Evolutionary conservation across 2,113 vertebrate species (phyloP).

Genomic region (Lota lota): DNA sequence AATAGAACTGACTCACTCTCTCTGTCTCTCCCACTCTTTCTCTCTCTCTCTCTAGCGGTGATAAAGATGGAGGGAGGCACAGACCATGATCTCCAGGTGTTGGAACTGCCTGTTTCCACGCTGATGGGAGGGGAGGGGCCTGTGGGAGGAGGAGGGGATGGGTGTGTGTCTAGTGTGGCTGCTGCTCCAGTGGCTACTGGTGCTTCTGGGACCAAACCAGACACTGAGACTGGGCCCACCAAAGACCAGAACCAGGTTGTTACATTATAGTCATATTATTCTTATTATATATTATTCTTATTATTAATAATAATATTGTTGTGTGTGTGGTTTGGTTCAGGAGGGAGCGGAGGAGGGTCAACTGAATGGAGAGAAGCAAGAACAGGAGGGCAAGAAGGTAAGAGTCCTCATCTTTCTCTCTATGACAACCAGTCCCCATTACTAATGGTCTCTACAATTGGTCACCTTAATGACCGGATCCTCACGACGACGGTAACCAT

Average conservation of each 20-base stretch:
- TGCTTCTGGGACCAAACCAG: background rate
- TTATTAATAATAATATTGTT: background rate
- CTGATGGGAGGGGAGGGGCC: slow-evolving; percentile 35
- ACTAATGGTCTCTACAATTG: too few species aligned
- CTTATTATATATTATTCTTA: too few species aligned
- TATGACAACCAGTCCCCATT: too few species aligned
- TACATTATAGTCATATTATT: too few species aligned
- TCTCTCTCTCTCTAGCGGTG: slow-evolving; percentile 70
- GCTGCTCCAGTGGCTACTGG: background rate
- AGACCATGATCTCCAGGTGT: slow-evolving; percentile 83
- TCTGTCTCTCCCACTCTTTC: background rate
- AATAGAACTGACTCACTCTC: too few species aligned
- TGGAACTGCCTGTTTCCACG: slow-evolving; percentile 66
- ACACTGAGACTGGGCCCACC: background rate
- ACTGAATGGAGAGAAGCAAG: slow-evolving; percentile 40
- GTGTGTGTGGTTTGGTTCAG: background rate
- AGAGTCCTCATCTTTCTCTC: background rate
- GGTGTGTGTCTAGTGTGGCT: slow-evolving; percentile 14
- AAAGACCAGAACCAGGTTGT: background rate
- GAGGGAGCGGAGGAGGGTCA: slow-evolving; percentile 40
- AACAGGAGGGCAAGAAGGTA: slow-evolving; percentile 41
- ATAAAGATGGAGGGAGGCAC: slow-evolving; percentile 94
- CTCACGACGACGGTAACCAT: too few species aligned
- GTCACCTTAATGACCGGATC: too few species aligned
- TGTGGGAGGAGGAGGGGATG: slow-evolving; percentile 13